Evolutionary conservation across 2,797 vertebrate genomes (phyloP), one percentile per base, ranked within the genome.

Genomic region (Streptopelia turtur): DNA sequence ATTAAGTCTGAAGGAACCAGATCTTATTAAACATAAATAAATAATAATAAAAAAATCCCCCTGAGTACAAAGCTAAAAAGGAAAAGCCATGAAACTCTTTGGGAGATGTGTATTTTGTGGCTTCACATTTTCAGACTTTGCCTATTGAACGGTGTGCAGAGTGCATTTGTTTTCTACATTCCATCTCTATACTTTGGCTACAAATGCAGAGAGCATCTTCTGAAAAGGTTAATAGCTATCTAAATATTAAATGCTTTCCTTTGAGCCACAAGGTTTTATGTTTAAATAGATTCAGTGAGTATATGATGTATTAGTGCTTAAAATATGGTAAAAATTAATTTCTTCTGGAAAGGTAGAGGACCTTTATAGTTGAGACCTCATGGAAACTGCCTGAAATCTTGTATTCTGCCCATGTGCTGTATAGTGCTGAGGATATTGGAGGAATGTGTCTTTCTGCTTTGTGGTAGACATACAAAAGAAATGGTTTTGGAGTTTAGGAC

Each of bases 81-180:
- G 20, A 60, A 84, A 85, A n/a, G 28, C 24, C 16, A n/a, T 66
- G 70, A 16, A 50, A 61, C 27, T 24, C 16, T 33, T 33, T 4
- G 9, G 45, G 39, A 23, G 6, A 8, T 83, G 6, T 47, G 3
- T 47, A 13, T 71, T 86, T 72, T 84, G 11, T 77, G 11, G 52
- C 30, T 43, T 89, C 5, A 2, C 22, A 2, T 77, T 87, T 91
- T 80, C 47, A 70, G 22, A 22, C 25, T 76, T 70, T 16, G 28
- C 14, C n/a, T 80, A 11, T 72, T 55, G 43, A 87, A 23, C 31
- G 20, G 20, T 63, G 3, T 2, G 9, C 1, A 5, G 50, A 71
- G 2, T 57, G 33, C 0, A 0, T 52, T 49, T 55, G 10, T 39
- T 84, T 41, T 47, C 55, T 55, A 37, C 0, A 0, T 82, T 24